phyloP scores from a whole-genome alignment of 2,888 invertebrate species.

The Rhagium mordax region DNA sequence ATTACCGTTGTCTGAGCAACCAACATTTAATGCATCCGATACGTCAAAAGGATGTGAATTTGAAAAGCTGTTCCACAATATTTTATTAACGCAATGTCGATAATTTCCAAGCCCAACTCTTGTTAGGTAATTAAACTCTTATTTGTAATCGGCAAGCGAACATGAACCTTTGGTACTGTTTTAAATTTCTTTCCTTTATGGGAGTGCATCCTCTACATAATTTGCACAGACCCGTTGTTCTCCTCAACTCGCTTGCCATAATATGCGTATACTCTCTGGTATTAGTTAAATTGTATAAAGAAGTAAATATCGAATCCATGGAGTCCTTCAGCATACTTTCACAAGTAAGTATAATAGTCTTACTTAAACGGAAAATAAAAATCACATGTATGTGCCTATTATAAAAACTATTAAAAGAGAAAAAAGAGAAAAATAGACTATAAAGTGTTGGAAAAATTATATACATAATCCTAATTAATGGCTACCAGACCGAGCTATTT shows the following conservation, averaged over 20 bases:
- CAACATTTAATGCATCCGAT: no score
- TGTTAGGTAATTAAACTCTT: no score
- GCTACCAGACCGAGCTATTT: no score
- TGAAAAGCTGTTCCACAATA: no score
- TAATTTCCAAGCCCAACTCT: no score
- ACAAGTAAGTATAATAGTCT: constrained; percentile 21
- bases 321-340: constrained; percentile 39
- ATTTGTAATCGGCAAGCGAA: not conserved
- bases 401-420: no score
- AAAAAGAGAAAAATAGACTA: no score
- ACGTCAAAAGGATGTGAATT: no score
- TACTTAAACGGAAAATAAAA: not conserved
- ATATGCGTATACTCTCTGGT: constrained; percentile 19
- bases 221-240: not conserved
- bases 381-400: not conserved
- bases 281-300: constrained; percentile 33
- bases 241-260: not conserved
- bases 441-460: no score
- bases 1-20: no score
- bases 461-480: no score
- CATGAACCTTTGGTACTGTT: not conserved
- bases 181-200: not conserved
- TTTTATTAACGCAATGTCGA: no score
- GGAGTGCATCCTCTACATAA: not conserved
- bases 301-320: constrained; percentile 36